Evolutionary conservation across 2,113 vertebrate species (phyloP), one percentile per base, ranked within the genome.

Genomic region (Edolisoma coerulescens): DNA sequence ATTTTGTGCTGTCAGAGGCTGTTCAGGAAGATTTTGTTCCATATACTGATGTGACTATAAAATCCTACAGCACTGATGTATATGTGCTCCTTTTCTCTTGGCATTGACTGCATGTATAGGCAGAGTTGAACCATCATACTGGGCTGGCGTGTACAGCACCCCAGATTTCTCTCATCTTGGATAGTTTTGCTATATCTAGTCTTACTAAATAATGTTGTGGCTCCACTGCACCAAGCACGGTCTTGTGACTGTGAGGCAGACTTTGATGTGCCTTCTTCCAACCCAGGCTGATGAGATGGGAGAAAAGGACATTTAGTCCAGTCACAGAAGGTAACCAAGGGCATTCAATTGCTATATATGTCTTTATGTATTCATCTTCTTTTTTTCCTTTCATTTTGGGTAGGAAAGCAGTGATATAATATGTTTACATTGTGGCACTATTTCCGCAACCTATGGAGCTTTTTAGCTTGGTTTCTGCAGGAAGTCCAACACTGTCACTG

Each of bases 61-160:
- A 44, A n/a, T 8, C 11, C 19, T 73, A 32, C 24, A 35, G 82
- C 35, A 37, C 4, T 44, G 49, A 47, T 41, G 15, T 23, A 22
- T 13, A 26, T 2, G 24, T 32, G 14, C 19, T 87, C 49, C 22
- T 68, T 84, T 91, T 70, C 30, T 37, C 56, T 61, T 54, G 65
- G 23, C 14, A 23, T 5, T 21, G 60, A 52, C 16, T 0, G 3
- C 27, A 23, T 0, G 1, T 10, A 35, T 2, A 57, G 60, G 44
- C 26, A 76, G 47, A n/a, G 13, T 21, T 52, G 16, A 71, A 35
- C 42, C 54, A 4, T 33, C 30, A 7, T 19, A 18, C 18, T 45
- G 26, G 15, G 16, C 18, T 68, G 76, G 16, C 52, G n/a, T 30
- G 33, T 44, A 23, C 45, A 74, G 49, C 11, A 77, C 13, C 22